A percentile compares a stretch with the other conserved stretches of the same genome.
Evolutionary conservation across 2,888 invertebrate species (phyloP).

Genomic region (Ophion ventricosus): DNA sequence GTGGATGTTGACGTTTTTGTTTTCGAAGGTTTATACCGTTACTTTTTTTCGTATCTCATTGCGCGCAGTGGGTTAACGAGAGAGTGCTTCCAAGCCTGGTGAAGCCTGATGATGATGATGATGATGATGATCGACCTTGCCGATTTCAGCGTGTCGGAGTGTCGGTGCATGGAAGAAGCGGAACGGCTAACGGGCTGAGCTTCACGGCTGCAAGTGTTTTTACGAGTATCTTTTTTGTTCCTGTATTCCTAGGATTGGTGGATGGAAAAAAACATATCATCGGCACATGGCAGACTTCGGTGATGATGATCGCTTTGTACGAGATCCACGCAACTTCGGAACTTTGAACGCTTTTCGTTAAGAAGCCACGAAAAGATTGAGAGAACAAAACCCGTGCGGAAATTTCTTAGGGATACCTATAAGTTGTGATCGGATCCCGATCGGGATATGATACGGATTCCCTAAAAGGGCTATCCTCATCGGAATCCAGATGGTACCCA

Average conservation of each 20-base stretch:
- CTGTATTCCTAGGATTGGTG: background rate
- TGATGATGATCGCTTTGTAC: constrained; percentile 29
- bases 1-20: constrained; percentile 1
- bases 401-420: too few relatives aligned
- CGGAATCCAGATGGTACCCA: too few relatives aligned
- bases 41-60: constrained; percentile 37
- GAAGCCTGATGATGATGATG: constrained; percentile 43
- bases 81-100: constrained; percentile 51
- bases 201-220: constrained; percentile 15
- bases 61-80: constrained; percentile 62
- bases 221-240: constrained; percentile 8
- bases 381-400: too few relatives aligned
- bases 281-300: constrained; percentile 8
- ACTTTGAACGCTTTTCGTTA: constrained; percentile 72
- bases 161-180: constrained; percentile 57
- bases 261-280: too few relatives aligned
- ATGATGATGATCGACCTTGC: constrained; percentile 52
- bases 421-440: too few relatives aligned
- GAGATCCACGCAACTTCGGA: constrained; percentile 53
- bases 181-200: constrained; percentile 63
- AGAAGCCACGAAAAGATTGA: constrained; percentile 61
- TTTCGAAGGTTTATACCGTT: constrained; percentile 21
- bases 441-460: too few relatives aligned
- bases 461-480: too few relatives aligned
- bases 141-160: constrained; percentile 56